Percentiles rank a stretch among this genome's conserved stretches.
phyloP scores from a whole-genome alignment of 2,888 invertebrate species.

The Salticus scenicus region DNA sequence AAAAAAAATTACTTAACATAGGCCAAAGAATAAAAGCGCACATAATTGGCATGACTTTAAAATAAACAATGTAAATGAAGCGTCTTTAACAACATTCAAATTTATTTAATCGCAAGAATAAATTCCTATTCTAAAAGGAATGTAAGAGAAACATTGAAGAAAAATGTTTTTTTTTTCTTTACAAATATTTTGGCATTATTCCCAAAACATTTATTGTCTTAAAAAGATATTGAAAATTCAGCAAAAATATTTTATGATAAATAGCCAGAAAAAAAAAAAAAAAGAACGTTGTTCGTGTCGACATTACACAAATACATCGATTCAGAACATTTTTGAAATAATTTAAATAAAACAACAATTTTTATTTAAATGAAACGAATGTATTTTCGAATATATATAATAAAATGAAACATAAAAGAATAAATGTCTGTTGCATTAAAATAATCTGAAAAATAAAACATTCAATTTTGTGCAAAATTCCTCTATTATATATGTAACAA shows the following conservation, averaged over 20 bases:
- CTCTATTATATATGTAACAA: too few relatives aligned
- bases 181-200: not conserved
- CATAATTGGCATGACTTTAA: not conserved
- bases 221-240: not conserved
- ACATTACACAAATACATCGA: not conserved
- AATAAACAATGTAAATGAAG: not conserved
- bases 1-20: not conserved
- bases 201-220: conserved; percentile 5
- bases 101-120: conserved; percentile 1
- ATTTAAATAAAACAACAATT: too few relatives aligned
- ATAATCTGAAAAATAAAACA: too few relatives aligned
- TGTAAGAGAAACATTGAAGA: not conserved
- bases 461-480: too few relatives aligned
- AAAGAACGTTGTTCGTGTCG: not conserved
- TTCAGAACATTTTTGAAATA: not conserved
- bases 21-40: not conserved
- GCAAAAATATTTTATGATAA: not conserved
- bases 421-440: too few relatives aligned
- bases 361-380: too few relatives aligned
- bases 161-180: not conserved
- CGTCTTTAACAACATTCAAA: not conserved
- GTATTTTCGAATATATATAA: too few relatives aligned
- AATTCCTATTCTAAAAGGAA: not conserved
- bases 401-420: too few relatives aligned
- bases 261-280: not conserved